phyloP scores from a whole-genome alignment of 2,113 vertebrate genomes.

The Gymnorhina tibicen region DNA sequence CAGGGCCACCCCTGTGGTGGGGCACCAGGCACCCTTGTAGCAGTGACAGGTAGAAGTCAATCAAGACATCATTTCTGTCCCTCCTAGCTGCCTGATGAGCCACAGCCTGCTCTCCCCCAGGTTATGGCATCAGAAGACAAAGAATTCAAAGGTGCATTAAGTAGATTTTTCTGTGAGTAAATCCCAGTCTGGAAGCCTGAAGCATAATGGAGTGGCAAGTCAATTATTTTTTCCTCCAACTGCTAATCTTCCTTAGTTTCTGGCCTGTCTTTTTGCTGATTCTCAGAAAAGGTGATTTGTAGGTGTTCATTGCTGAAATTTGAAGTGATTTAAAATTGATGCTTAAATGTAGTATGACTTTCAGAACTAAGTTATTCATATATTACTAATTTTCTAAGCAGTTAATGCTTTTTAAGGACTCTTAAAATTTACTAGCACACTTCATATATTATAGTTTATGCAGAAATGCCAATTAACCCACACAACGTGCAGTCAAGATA shows the following conservation, averaged over 20 bases:
- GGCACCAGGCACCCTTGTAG: background rate
- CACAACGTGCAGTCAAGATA: background rate
- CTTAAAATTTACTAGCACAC: background rate
- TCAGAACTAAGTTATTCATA: background rate
- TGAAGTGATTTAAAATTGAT: background rate
- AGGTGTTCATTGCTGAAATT: background rate
- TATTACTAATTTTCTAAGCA: background rate
- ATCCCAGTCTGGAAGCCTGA: background rate
- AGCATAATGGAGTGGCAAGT: background rate
- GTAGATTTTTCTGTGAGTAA: background rate
- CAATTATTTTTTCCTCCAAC: background rate
- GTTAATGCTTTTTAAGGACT: background rate
- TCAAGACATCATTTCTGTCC: background rate
- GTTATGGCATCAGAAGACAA: background rate
- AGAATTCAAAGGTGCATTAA: background rate
- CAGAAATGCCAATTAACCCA: constrained; percentile 21
- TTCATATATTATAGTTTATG: background rate
- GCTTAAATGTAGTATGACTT: background rate
- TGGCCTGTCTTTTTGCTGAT: background rate
- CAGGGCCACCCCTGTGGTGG: background rate
- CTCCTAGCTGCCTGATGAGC: rapidly evolving
- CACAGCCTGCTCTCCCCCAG: background rate
- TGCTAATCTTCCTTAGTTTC: background rate
- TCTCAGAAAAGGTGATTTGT: background rate
- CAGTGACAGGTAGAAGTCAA: background rate